phyloP scores from a whole-genome alignment of 2,113 vertebrate genomes.

The Oreotrochilus melanogaster region DNA sequence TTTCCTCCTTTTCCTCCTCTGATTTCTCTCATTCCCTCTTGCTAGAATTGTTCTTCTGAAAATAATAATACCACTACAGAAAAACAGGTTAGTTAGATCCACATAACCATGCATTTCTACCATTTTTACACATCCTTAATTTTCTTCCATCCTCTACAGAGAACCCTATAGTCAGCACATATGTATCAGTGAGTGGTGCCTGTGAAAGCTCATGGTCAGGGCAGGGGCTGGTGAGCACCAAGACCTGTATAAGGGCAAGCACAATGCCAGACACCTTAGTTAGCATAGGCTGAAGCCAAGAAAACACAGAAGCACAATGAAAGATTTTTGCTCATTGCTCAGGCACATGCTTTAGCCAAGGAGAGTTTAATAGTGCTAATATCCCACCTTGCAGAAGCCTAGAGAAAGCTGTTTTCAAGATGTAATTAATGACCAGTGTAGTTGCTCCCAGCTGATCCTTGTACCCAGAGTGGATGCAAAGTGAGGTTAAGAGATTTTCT shows the following conservation, averaged over 20 bases:
- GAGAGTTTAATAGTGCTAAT: background rate
- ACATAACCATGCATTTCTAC: background rate
- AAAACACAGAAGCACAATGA: background rate
- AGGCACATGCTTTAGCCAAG: accelerated
- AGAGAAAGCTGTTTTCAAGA: background rate
- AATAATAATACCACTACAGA: background rate
- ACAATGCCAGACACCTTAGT: background rate
- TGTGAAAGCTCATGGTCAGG: accelerated
- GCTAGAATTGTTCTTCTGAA: background rate
- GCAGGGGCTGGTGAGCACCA: background rate
- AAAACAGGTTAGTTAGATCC: background rate
- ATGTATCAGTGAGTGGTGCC: background rate
- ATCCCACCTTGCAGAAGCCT: accelerated
- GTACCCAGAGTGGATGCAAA: background rate
- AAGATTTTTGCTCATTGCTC: background rate
- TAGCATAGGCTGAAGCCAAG: background rate
- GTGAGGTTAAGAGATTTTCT: background rate
- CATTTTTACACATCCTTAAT: background rate
- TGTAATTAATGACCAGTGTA: background rate
- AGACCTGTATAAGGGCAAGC: background rate
- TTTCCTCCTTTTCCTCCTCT: background rate
- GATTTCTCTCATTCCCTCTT: background rate
- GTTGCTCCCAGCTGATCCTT: background rate
- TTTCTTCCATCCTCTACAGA: background rate
- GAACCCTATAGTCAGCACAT: background rate